phyloP scores from a whole-genome alignment of 2,113 vertebrate genomes.

The Crypturellus undulatus region DNA sequence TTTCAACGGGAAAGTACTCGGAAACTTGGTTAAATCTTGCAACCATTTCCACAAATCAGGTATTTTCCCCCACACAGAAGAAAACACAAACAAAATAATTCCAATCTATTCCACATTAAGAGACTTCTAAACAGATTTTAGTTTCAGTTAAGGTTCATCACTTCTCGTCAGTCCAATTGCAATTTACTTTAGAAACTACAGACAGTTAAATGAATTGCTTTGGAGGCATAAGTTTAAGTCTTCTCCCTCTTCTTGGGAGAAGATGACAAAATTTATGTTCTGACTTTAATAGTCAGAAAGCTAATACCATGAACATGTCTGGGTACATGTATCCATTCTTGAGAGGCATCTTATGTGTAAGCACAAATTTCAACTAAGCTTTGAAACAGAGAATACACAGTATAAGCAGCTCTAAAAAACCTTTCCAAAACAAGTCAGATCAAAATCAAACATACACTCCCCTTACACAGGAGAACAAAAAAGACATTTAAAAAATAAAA shows the following conservation, averaged over 20 bases:
- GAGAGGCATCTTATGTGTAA: accelerated
- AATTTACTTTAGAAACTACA: not conserved
- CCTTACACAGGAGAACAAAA: not conserved
- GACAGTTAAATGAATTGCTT: not conserved
- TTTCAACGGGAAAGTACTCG: not conserved
- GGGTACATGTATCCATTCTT: not conserved
- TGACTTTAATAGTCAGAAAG: not conserved
- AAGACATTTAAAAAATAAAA: not conserved
- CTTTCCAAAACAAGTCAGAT: not conserved
- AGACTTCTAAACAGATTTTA: not conserved
- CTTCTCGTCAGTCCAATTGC: not conserved
- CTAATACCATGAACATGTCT: not conserved
- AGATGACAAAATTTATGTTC: not conserved
- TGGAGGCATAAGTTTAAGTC: not conserved
- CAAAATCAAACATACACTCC: not conserved
- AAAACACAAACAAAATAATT: not conserved
- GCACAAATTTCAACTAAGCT: not conserved
- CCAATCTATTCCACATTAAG: not conserved
- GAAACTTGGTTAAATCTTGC: not conserved
- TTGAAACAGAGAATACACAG: not conserved
- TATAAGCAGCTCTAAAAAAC: not conserved
- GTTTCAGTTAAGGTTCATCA: not conserved
- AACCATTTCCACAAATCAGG: not conserved
- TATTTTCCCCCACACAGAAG: not conserved
- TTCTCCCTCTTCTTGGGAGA: not conserved